Base-by-base conservation (phyloP, 2,113 vertebrate genomes). In the Pelodiscus sinensis region DNA sequence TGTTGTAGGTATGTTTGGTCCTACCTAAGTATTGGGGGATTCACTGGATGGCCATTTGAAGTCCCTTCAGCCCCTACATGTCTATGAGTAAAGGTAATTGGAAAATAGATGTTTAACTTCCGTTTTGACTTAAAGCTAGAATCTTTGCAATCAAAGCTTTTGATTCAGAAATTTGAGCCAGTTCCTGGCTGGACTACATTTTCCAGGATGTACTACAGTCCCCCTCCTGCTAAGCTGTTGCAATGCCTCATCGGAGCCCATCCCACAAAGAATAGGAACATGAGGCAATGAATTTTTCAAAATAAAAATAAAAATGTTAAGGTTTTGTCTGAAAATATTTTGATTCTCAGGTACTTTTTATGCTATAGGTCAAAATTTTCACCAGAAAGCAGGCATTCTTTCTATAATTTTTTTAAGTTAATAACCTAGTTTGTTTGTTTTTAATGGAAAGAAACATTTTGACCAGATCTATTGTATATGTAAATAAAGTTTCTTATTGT, bases 81-180 rank as follows among this genome's bases (percentile, higher is more conserved):
- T 71, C n/a, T 71, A n/a, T 71, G 65, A 35, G 8, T 35, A 51
- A 79, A 81, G 90, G 79, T 75, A 51, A 90, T 86, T 21, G 16
- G 4, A 11, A 87, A 90, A 81, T 71, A 1, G 85, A 16, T 84
- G 19, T 92, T 58, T 71, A 18, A 14, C 25, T 62, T 62, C 58
- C 19, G 3, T 35, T 35, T 71, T 71, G 65, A 71, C n/a, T 90
- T 90, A 13, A 86, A 50, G 92, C 14, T 62, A 51, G 91, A 91
- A 77, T 60, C 29, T 87, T 86, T 83, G 68, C 87, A 54, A 13
- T 3, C n/a, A 71, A 77, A 73, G 29, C 13, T 2, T 75, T 82
- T 84, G 19, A 51, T 25, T 89, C 31, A 75, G 86, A 88, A 68
- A 35, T 71, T 71, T 1, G 0, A 82, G 22, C 2, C 88, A 44